phyloP scores from a whole-genome alignment of 2,797 vertebrate species.

The Neosalanx taihuensis region DNA sequence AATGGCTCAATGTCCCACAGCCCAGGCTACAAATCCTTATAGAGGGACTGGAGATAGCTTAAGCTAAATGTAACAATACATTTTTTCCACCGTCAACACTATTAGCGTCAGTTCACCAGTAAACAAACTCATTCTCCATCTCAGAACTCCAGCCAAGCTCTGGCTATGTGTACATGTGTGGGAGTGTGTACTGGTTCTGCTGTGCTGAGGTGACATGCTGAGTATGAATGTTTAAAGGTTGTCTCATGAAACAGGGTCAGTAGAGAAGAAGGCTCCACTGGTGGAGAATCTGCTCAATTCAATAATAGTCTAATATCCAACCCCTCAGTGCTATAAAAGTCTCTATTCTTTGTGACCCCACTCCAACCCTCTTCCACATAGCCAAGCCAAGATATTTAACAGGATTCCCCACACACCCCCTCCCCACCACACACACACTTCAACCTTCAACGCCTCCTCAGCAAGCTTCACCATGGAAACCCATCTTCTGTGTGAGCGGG shows the following conservation, averaged over 20 bases:
- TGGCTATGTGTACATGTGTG: conserved; percentile 5
- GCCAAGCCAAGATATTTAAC: conserved; percentile 10
- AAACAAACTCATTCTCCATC: conserved; percentile 28
- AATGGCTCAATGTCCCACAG: conserved; percentile 66
- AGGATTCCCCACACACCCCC: background rate
- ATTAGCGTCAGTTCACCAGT: conserved; percentile 39
- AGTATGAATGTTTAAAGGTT: conserved; percentile 58
- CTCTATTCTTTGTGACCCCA: conserved; percentile 18
- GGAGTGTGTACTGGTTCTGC: background rate
- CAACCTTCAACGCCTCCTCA: conserved; percentile 28
- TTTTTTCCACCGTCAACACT: conserved; percentile 43
- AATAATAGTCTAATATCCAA: conserved; percentile 45
- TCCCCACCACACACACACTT: conserved; percentile 4
- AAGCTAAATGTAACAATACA: conserved; percentile 47
- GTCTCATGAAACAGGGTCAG: conserved; percentile 40
- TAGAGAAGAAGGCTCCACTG: conserved; percentile 14
- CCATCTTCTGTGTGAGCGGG: conserved; percentile 30
- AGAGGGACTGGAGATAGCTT: conserved; percentile 48
- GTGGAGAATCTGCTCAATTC: conserved; percentile 41
- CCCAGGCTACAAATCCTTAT: conserved; percentile 56
- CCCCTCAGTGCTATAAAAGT: conserved; percentile 31
- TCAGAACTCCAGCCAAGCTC: background rate
- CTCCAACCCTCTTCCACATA: conserved; percentile 8
- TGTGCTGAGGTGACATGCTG: conserved; percentile 8
- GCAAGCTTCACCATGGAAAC: conserved; percentile 65